Conservation (phyloP, 2,888 invertebrate genomes). For the Ctenicera cuprea region DNA sequence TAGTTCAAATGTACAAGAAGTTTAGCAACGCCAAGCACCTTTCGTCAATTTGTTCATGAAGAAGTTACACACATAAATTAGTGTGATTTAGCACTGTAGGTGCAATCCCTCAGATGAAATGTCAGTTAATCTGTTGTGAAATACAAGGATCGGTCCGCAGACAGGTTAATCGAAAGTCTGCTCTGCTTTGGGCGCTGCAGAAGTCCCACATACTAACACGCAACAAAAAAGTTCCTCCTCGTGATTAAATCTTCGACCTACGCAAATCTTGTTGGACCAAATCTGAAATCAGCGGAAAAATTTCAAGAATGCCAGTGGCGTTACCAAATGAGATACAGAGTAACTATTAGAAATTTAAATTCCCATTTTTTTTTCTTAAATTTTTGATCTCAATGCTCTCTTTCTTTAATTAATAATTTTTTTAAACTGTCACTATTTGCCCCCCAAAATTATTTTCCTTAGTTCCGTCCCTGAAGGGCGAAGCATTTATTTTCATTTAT, state of each 20-base stretch:
- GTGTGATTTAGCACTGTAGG: conserved; percentile 14
- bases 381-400: too few relatives aligned
- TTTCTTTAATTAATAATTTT: not conserved
- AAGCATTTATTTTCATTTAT: too few relatives aligned
- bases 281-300: not conserved
- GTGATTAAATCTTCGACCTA: conserved; percentile 9
- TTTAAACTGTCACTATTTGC: too few relatives aligned
- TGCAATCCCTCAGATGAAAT: conserved; percentile 50
- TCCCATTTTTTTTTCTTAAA: too few relatives aligned
- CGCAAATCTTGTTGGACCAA: not conserved
- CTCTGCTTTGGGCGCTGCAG: conserved; percentile 42
- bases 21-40: not conserved
- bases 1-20: conserved; percentile 10
- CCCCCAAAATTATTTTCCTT: too few relatives aligned
- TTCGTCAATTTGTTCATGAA: conserved; percentile 16
- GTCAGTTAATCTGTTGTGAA: conserved; percentile 56
- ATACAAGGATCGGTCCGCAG: conserved; percentile 59
- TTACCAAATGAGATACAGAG: not conserved
- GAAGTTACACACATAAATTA: conserved; percentile 27
- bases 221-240: conserved; percentile 21
- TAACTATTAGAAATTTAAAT: too few relatives aligned
- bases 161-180: conserved; percentile 58
- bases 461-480: too few relatives aligned
- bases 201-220: conserved; percentile 42
- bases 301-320: not conserved